Conservation (phyloP, 2,113 vertebrate species). For the Boleophthalmus pectinirostris region DNA sequence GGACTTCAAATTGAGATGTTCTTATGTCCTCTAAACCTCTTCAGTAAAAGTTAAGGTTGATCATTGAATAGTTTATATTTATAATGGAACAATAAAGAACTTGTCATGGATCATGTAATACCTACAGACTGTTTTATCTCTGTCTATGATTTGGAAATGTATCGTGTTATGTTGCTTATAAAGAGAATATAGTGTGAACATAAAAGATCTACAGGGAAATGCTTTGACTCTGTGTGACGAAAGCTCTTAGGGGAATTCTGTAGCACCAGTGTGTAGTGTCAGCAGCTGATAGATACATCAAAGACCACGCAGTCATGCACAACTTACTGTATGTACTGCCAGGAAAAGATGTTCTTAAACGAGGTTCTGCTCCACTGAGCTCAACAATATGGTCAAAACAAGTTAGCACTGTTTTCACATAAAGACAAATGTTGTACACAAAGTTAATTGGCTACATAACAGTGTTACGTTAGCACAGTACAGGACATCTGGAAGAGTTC, state of each 20-base stretch:
- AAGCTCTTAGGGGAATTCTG: slow-evolving; percentile 24
- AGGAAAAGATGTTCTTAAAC: neutral
- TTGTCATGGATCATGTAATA: neutral
- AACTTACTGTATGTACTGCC: neutral
- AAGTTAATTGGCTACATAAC: neutral
- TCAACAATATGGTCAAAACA: slow-evolving; percentile 8
- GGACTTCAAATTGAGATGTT: neutral
- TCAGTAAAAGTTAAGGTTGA: neutral
- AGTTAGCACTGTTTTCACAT: neutral
- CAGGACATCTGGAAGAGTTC: too few relatives aligned
- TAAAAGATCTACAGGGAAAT: slow-evolving; percentile 19
- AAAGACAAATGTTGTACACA: neutral
- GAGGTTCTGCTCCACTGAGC: slow-evolving; percentile 29
- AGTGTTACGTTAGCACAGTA: too few relatives aligned
- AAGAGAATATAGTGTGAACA: slow-evolving; percentile 14
- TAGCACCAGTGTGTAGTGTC: slow-evolving; percentile 15
- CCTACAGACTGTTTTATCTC: neutral
- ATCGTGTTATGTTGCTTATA: neutral
- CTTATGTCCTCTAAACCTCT: neutral
- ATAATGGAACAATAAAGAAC: neutral
- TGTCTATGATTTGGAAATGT: neutral
- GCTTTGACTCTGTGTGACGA: neutral
- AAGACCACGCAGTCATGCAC: slow-evolving; percentile 15
- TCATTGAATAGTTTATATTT: neutral
- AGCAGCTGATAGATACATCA: slow-evolving; percentile 24